These are phyloP conservation scores for Rallus limicola DNA, from an alignment of 2,113 vertebrate species.

Conservation along the genomic window DNA sequence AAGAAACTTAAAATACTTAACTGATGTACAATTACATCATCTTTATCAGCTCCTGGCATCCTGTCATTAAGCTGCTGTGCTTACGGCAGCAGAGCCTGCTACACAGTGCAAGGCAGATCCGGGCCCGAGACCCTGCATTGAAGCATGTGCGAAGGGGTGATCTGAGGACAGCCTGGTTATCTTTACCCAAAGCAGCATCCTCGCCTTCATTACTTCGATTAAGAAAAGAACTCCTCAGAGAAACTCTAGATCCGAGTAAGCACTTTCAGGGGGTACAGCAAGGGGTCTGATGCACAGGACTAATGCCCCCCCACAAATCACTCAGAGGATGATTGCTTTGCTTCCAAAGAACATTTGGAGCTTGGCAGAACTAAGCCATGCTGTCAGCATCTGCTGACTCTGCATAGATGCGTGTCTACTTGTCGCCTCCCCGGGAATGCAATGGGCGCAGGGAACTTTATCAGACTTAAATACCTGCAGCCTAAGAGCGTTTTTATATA, in stretches of 20 bases:
- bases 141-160: background rate
- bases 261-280: background rate
- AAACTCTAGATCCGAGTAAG: background rate
- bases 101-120: background rate
- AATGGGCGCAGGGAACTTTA: conserved; percentile 44
- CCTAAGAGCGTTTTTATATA: background rate
- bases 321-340: background rate
- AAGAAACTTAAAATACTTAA: background rate
- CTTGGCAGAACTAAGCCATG: conserved; percentile 5
- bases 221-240: background rate
- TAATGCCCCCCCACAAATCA: background rate
- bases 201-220: background rate
- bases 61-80: background rate
- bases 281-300: background rate
- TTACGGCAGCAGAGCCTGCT: background rate
- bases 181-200: background rate
- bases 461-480: background rate
- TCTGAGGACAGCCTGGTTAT: background rate
- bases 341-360: background rate
- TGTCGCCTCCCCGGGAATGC: background rate
- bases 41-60: background rate
- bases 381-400: background rate
- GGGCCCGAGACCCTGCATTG: background rate
- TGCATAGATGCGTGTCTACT: background rate
- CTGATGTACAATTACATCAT: background rate